Conservation (phyloP, 2,797 vertebrate genomes). For the Mycteria americana region DNA sequence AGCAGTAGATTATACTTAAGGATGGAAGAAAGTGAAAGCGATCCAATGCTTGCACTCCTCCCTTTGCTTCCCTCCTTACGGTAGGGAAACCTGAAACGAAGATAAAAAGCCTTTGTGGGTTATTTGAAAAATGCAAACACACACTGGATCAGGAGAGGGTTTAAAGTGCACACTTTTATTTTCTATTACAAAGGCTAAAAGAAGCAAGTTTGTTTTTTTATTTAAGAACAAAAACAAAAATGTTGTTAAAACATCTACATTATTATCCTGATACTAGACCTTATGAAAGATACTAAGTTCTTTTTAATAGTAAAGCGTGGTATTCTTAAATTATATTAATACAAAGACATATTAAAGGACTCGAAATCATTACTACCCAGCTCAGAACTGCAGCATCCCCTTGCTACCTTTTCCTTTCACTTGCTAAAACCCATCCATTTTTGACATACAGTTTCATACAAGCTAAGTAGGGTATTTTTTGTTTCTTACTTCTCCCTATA, state of each 20-base stretch:
- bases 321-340: constrained; percentile 83
- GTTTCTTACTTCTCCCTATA: not conserved
- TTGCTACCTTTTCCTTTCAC: constrained; percentile 2
- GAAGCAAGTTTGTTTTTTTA: constrained; percentile 74
- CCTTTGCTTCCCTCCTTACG: not conserved
- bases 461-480: constrained; percentile 14
- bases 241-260: constrained; percentile 82
- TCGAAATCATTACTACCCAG: constrained; percentile 67
- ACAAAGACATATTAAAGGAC: constrained; percentile 78
- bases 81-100: not conserved
- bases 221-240: constrained; percentile 78
- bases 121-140: constrained; percentile 7
- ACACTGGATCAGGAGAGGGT: constrained; percentile 43
- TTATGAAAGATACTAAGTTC: constrained; percentile 76
- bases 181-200: constrained; percentile 80
- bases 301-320: constrained; percentile 83
- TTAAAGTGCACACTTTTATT: constrained; percentile 77
- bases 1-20: not conserved
- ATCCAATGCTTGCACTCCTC: not conserved
- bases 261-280: constrained; percentile 80
- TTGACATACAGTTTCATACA: constrained; percentile 52
- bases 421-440: constrained; percentile 27
- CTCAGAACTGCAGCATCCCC: constrained; percentile 73
- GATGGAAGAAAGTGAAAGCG: not conserved
- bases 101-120: not conserved